Conservation (phyloP, 2,113 vertebrate species). For the Puma concolor region DNA sequence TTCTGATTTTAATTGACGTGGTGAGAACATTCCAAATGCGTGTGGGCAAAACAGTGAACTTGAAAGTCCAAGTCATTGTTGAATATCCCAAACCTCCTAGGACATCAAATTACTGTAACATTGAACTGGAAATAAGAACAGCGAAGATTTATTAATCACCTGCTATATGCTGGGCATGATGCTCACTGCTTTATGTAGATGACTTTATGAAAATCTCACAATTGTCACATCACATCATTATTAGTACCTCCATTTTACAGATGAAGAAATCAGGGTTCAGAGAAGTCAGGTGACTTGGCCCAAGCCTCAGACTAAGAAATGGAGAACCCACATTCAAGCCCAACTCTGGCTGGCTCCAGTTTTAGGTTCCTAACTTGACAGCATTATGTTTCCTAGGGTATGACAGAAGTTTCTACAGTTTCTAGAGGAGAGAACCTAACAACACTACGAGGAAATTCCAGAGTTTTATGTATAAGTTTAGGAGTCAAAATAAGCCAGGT, state of each 20-base stretch:
- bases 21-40: background rate
- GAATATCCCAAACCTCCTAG: background rate
- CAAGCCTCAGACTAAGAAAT: background rate
- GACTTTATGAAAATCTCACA: background rate
- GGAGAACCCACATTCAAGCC: background rate
- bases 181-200: background rate
- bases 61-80: constrained; percentile 17
- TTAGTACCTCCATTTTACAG: background rate
- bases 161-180: background rate
- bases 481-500: background rate
- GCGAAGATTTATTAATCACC: background rate
- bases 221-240: background rate
- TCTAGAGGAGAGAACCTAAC: background rate
- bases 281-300: background rate
- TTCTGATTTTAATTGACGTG: constrained; percentile 43
- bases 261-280: background rate
- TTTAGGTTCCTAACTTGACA: background rate
- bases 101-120: constrained; percentile 22
- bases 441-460: background rate
- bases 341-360: background rate
- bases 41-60: background rate
- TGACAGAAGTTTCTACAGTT: background rate
- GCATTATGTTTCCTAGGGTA: background rate
- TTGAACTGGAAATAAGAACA: constrained; percentile 26
- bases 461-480: background rate